Base-by-base conservation (phyloP, 2,113 vertebrate species). In the Notechis scutatus region DNA sequence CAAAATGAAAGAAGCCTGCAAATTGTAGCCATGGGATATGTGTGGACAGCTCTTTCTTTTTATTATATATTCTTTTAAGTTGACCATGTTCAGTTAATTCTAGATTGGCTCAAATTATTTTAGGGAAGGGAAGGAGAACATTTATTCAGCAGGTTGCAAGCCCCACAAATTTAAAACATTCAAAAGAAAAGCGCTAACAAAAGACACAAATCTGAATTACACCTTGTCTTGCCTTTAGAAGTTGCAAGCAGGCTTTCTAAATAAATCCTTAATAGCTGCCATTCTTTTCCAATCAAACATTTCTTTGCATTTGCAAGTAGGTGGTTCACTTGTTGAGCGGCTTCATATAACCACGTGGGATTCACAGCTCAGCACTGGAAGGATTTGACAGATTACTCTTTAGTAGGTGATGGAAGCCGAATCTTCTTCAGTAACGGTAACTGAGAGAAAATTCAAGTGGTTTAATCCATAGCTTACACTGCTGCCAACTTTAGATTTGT, bases 221-320 rank as follows among this genome's bases (percentile, higher is more conserved):
- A 15, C 91, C 26, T 85, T 61, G 85, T 93, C 42, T 39, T 90
- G 26, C 42, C 59, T 54, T 88, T 64, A 87, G 64, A 56, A 52
- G 23, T 45, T 95, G 93, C 88, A 91, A 69, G 88, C 61, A 55
- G 89, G 89, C 91, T 94, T 92, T 91, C 47, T 26, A 95, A 93
- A 87, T 1, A 91, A 90, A 45, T 85, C 5, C 29, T 91, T 61
- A 89, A 88, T 56, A 59, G 15, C 15, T 85, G 0, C 21, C 56
- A 86, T 92, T 87, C 90, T 57, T 15, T 93, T 85, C 56, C 34
- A 89, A 86, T 89, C 74, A 93, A 92, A 47, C 90, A 11, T 4
- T 15, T 86, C 45, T 91, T 91, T 69, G 50, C 34, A 87, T 9
- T 29, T 55, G 39, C 34, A 64, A 94, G 64, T 0, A 56, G 23